Evolutionary conservation across 2,797 vertebrate species (phyloP).

Genomic region (Chiroxiphia lanceolata): DNA sequence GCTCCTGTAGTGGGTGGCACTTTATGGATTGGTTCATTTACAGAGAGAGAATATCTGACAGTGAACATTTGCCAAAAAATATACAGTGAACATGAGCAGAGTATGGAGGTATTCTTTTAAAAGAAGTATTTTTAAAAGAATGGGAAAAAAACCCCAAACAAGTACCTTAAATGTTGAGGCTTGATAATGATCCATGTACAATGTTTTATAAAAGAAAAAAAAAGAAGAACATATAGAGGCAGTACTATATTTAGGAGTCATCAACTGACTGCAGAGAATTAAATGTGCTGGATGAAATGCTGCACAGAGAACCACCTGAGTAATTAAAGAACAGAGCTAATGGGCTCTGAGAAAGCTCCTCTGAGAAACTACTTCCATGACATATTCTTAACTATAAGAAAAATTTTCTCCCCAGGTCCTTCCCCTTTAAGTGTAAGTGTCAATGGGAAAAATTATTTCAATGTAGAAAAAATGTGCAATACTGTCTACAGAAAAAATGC

Average conservation of each 20-base stretch:
- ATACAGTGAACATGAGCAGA: background rate
- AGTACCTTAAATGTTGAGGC: background rate
- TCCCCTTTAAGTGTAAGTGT: background rate
- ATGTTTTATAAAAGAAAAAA: background rate
- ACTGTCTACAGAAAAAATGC: background rate
- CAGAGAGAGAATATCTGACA: background rate
- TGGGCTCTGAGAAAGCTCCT: background rate
- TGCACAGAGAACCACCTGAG: background rate
- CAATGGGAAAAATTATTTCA: background rate
- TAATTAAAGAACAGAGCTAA: constrained; percentile 2
- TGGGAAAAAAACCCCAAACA: background rate
- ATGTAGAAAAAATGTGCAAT: background rate
- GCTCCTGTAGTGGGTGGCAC: background rate
- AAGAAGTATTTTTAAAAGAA: background rate
- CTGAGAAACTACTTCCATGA: background rate
- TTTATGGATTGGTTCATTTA: background rate
- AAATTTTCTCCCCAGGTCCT: background rate
- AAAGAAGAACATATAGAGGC: background rate
- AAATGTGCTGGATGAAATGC: background rate
- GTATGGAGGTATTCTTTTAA: background rate
- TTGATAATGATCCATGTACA: background rate
- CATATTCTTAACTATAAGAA: background rate
- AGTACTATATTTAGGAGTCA: background rate
- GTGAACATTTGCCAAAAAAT: background rate
- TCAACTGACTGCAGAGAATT: background rate